phyloP scores from a whole-genome alignment of 2,888 invertebrate genomes.

The Agrypnus murinus region DNA sequence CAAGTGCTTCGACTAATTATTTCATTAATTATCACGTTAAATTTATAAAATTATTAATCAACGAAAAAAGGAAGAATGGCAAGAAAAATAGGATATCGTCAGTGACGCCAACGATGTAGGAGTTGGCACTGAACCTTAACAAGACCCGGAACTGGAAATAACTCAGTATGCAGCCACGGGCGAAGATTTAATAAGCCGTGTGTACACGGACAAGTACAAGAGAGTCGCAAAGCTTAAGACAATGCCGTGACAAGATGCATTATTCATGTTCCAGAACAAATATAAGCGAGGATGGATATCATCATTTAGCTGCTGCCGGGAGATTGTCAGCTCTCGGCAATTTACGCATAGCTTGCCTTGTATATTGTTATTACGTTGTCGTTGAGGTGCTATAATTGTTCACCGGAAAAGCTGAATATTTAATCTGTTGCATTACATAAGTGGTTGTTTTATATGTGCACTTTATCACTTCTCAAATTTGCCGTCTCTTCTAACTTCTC shows the following conservation, averaged over 20 bases:
- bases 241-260: conserved; percentile 65
- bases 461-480: no score
- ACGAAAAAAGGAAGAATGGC: not conserved
- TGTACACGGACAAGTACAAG: conserved; percentile 58
- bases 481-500: no score
- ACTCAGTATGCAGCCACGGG: conserved; percentile 49
- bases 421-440: conserved; percentile 34
- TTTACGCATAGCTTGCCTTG: conserved; percentile 51
- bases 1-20: conserved; percentile 41
- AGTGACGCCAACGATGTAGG: conserved; percentile 4
- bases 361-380: conserved; percentile 44
- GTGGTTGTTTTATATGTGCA: conserved; percentile 15
- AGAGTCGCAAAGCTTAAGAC: conserved; percentile 58
- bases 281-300: conserved; percentile 67
- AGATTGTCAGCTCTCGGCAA: conserved; percentile 56
- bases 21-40: conserved; percentile 29
- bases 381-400: conserved; percentile 46
- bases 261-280: conserved; percentile 69
- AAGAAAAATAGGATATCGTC: conserved; percentile 9
- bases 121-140: conserved; percentile 20
- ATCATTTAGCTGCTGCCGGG: conserved; percentile 59
- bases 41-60: conserved; percentile 11
- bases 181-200: conserved; percentile 61
- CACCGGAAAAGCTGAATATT: conserved; percentile 39
- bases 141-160: conserved; percentile 30